Base-by-base conservation (phyloP, 2,888 invertebrate genomes). In the Heliconius hortense region DNA sequence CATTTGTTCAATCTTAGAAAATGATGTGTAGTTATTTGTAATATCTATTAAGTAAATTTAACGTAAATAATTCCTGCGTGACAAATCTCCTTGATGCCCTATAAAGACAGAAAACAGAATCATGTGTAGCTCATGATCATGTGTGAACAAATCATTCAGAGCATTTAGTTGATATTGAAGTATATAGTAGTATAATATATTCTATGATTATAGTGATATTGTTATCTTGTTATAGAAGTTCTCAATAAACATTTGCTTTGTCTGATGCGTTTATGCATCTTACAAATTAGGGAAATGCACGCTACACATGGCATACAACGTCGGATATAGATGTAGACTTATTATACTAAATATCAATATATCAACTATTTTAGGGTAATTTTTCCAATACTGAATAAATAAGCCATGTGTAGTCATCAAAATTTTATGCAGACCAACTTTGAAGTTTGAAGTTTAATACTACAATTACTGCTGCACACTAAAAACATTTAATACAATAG, bases 231-330 rank as follows among this genome's bases (percentile, higher is more conserved):
- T 66, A 66, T 24, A 39, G 43, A 66, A 66, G 5, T 18, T 66
- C 24, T 39, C 39, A 18, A 66, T 39, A 66, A 64, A 66, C 39
- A 66, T 66, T 66, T 39, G 39, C 8, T 66, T 24, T 66, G 15
- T 66, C 15, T 39, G 13, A 66, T 24, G 39, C 39, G 24, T 66
- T 43, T 66, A 24, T 66, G 15, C 15, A 39, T 39, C n/a, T 66
- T 24, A 15, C 24, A 39, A 24, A 64, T 24, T 39, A n/a, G n/a
- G 63, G 31, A n/a, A 35, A 2, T 21, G 39, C 24, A 24, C 24
- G 39, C 24, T 63, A 63, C 39, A 39, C 64, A 3, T 64, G 24
- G 24, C 35, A n/a, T 8, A 53, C 21, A 21, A 21, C 2, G 8
- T 21, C 53, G 53, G 8, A 53, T 56, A 56, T 56, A 56, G n/a